Evolutionary conservation across 2,113 vertebrate genomes (phyloP).

Genomic region (Prochilodus magdalenae): DNA sequence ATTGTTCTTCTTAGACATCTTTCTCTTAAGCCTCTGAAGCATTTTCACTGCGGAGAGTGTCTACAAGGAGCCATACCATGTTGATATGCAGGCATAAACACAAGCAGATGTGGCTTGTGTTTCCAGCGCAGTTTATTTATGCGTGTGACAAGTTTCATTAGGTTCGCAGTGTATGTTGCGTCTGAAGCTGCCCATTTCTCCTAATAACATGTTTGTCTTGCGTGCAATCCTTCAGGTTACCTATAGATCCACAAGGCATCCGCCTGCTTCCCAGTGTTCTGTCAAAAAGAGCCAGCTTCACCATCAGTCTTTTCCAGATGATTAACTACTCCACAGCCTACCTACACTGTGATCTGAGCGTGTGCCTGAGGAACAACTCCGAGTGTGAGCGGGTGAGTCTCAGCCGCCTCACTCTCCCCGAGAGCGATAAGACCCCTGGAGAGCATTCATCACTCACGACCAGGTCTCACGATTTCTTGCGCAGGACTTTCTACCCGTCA

Average conservation of each 20-base stretch:
- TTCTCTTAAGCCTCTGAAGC: neutral
- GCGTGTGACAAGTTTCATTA: conserved; percentile 11
- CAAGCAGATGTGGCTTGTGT: neutral
- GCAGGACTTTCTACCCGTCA: conserved; percentile 56
- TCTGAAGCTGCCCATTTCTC: neutral
- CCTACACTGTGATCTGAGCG: conserved; percentile 77
- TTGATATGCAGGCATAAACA: neutral
- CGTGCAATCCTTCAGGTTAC: conserved; percentile 57
- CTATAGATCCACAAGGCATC: conserved; percentile 68
- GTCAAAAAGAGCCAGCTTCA: conserved; percentile 72
- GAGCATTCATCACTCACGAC: conserved; percentile 45
- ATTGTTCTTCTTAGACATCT: neutral
- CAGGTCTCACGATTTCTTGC: conserved; percentile 39
- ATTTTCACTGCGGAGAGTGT: neutral
- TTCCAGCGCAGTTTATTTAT: neutral
- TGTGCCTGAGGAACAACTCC: conserved; percentile 69
- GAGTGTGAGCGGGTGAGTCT: conserved; percentile 72
- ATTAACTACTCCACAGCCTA: conserved; percentile 79
- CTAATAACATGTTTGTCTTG: conserved; percentile 16
- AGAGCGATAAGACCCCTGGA: conserved; percentile 25
- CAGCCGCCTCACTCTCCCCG: neutral
- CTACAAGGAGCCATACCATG: neutral
- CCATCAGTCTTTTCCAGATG: conserved; percentile 84
- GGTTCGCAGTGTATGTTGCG: neutral
- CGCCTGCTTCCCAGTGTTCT: conserved; percentile 65